These are phyloP conservation scores for Drosophila persimilis DNA, from an alignment of 1,140 invertebrate genomes.

Conservation along the genomic window DNA sequence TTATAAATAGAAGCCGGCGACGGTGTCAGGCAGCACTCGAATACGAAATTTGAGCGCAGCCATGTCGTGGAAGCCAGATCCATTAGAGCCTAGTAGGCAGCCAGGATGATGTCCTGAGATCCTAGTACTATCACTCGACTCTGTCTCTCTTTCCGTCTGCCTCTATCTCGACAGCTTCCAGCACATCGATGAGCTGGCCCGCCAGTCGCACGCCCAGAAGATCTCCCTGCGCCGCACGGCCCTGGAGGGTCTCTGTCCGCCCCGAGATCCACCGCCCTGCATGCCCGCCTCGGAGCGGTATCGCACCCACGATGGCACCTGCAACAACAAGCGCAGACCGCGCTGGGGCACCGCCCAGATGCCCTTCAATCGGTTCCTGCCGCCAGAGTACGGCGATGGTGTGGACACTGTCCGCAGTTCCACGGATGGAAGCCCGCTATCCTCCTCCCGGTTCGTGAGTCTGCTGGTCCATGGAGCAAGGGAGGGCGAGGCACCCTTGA, in stretches of 20 bases:
- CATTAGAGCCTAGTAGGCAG: constrained; percentile 6
- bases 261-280: constrained; percentile 74
- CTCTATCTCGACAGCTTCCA: constrained; percentile 62
- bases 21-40: constrained; percentile 51
- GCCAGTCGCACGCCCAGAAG: constrained; percentile 74
- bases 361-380: constrained; percentile 91
- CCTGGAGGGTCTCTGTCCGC: constrained; percentile 76
- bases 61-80: constrained; percentile 46
- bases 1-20: constrained; percentile 72
- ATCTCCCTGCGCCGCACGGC: constrained; percentile 77
- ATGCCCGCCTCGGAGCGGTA: constrained; percentile 85
- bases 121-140: constrained; percentile 15
- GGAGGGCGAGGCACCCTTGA: constrained; percentile 86
- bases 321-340: constrained; percentile 90
- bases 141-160: background rate
- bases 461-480: constrained; percentile 86
- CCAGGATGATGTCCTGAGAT: constrained; percentile 33
- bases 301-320: constrained; percentile 92
- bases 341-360: constrained; percentile 93
- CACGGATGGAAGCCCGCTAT: constrained; percentile 85
- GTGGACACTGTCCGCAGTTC: constrained; percentile 85
- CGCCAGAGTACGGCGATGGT: constrained; percentile 93
- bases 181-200: constrained; percentile 74
- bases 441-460: constrained; percentile 87
- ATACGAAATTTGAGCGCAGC: constrained; percentile 56